Evolutionary conservation across 2,888 invertebrate genomes (phyloP).

Genomic region (Cerastis rubricosa): DNA sequence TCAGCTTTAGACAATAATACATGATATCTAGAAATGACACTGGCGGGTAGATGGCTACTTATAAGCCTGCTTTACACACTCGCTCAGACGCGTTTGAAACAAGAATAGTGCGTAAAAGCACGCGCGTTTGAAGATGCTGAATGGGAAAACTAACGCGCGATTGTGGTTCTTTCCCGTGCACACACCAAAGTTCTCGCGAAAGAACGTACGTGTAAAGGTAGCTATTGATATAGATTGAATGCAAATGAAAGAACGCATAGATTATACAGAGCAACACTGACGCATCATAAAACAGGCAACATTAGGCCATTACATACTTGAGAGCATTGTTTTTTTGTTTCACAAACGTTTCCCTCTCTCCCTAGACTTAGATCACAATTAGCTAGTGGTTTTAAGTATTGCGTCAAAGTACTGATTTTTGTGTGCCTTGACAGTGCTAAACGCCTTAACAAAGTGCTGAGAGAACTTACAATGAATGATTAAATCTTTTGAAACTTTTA

Average conservation of each 20-base stretch:
- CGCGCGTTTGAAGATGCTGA: background rate
- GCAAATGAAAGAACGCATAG: conserved; percentile 34
- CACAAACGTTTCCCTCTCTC: background rate
- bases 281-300: conserved; percentile 4
- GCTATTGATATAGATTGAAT: conserved; percentile 16
- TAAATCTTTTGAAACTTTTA: background rate
- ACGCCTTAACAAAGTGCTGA: conserved; percentile 1
- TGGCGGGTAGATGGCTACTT: conserved; percentile 51
- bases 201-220: conserved; percentile 6
- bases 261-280: conserved; percentile 22
- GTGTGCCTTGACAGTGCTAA: conserved; percentile 20
- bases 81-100: conserved; percentile 7
- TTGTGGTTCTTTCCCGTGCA: no score
- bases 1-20: conserved; percentile 56
- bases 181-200: background rate
- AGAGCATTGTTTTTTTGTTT: conserved; percentile 25
- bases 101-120: background rate
- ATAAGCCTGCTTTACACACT: conserved; percentile 13
- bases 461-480: background rate
- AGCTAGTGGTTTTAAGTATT: conserved; percentile 5
- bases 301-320: conserved; percentile 3
- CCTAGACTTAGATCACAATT: conserved; percentile 17
- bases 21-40: conserved; percentile 59
- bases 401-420: conserved; percentile 36
- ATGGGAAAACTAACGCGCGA: background rate